Percentiles rank a stretch among this genome's conserved stretches.
Conservation (phyloP, 2,888 invertebrate genomes). For the Dicranocentrus wangi region DNA sequence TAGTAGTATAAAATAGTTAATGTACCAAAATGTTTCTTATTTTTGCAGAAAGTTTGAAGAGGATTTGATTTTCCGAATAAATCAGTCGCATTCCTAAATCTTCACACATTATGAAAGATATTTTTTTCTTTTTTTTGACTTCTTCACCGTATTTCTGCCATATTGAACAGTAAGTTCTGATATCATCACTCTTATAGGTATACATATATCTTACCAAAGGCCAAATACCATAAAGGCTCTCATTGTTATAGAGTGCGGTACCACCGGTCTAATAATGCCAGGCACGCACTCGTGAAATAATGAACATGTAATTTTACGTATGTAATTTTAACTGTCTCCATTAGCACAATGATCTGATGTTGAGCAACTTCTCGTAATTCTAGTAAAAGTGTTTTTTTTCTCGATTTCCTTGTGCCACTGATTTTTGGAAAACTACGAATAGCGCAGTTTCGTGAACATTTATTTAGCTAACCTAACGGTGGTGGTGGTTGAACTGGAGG, state of each 20-base stretch:
- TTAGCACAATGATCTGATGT: constrained; percentile 3
- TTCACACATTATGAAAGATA: constrained; percentile 25
- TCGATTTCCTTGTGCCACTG: neutral
- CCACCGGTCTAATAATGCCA: neutral
- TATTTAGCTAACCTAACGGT: constrained; percentile 37
- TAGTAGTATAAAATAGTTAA: no score
- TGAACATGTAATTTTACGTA: neutral
- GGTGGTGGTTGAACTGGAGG: constrained; percentile 46
- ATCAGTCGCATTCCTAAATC: constrained; percentile 1
- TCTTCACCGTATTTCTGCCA: neutral
- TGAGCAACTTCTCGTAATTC: constrained; percentile 16
- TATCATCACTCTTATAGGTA: constrained; percentile 39
- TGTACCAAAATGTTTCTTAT: no score
- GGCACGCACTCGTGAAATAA: neutral
- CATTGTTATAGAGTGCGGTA: no score
- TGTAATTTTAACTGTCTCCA: neutral
- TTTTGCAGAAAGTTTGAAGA: no score
- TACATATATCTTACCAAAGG: constrained; percentile 35
- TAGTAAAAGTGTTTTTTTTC: neutral
- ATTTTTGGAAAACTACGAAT: neutral
- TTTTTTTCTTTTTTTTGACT: constrained; percentile 9
- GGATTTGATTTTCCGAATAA: no score
- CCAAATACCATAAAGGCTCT: constrained; percentile 45
- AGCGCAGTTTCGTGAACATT: neutral
- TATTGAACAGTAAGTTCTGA: constrained; percentile 33